Conservation (phyloP, 2,113 vertebrate genomes). For the Charadrius vociferus region DNA sequence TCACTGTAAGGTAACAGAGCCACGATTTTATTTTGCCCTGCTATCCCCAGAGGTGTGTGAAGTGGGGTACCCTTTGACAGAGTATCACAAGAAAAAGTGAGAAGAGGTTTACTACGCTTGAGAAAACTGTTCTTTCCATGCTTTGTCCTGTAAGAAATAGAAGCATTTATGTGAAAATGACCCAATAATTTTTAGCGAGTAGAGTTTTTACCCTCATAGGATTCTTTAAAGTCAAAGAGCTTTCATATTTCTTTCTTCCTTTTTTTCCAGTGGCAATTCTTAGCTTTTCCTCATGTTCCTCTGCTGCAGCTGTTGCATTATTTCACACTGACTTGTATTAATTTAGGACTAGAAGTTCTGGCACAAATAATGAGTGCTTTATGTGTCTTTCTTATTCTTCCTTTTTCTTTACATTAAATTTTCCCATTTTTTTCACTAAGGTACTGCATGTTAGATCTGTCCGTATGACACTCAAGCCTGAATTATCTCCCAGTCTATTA, state of each 20-base stretch:
- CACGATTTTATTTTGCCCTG: not conserved
- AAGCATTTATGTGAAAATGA: constrained; percentile 9
- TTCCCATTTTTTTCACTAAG: constrained; percentile 10
- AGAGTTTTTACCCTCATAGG: constrained; percentile 2
- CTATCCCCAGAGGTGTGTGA: not conserved
- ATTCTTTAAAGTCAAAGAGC: constrained; percentile 42
- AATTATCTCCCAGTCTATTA: constrained; percentile 13
- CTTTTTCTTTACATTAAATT: not conserved
- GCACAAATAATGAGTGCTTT: not conserved
- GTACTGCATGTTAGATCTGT: not conserved
- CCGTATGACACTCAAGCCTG: not conserved
- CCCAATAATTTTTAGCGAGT: constrained; percentile 22
- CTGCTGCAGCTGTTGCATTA: not conserved
- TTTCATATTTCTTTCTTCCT: constrained; percentile 43
- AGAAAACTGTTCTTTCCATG: not conserved
- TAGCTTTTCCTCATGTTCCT: not conserved
- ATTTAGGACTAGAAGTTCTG: not conserved
- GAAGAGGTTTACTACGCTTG: not conserved
- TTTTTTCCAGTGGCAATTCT: not conserved
- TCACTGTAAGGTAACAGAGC: not conserved
- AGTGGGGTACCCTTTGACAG: not conserved
- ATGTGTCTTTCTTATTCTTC: not conserved
- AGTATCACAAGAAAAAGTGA: not conserved
- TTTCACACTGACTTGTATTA: constrained; percentile 39
- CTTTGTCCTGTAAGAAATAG: not conserved